Conservation (phyloP, 1,140 invertebrate species). For the Apocrypta bakeri region DNA sequence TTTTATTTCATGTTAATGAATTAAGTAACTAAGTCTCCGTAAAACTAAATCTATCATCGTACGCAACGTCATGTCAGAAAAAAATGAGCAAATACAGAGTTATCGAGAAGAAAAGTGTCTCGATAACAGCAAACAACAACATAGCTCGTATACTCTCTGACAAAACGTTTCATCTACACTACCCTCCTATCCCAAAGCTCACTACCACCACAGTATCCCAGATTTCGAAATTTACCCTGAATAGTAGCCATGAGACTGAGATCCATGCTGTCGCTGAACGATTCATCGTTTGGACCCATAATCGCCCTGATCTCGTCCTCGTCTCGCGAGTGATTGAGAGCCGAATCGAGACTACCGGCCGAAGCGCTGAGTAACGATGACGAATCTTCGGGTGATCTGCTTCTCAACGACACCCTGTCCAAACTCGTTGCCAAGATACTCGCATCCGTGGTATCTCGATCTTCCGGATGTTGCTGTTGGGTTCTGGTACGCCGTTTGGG, state of each 20-base stretch:
- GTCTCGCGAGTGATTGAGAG: conserved; percentile 86
- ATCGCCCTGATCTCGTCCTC: conserved; percentile 81
- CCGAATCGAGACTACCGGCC: conserved; percentile 88
- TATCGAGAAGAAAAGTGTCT: no score
- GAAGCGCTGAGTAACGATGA: conserved; percentile 82
- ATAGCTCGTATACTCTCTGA: background rate
- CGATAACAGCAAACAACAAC: no score
- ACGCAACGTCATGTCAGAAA: background rate
- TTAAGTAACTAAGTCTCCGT: background rate
- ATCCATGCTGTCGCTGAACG: conserved; percentile 72
- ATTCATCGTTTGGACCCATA: conserved; percentile 77
- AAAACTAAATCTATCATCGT: background rate
- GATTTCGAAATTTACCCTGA: conserved; percentile 63
- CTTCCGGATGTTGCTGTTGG: conserved; percentile 61
- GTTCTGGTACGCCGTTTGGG: conserved; percentile 79
- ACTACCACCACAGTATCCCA: background rate
- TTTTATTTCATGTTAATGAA: background rate
- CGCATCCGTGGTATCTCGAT: conserved; percentile 67
- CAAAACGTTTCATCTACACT: background rate
- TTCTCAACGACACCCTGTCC: conserved; percentile 78
- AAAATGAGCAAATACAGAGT: background rate
- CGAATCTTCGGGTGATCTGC: conserved; percentile 80
- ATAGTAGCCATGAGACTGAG: conserved; percentile 72
- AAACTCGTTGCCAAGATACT: conserved; percentile 75
- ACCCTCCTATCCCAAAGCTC: background rate